A percentile compares a stretch with the other conserved stretches of the same genome.
Conservation (phyloP, 1,140 invertebrate genomes). For the Euura lappo region DNA sequence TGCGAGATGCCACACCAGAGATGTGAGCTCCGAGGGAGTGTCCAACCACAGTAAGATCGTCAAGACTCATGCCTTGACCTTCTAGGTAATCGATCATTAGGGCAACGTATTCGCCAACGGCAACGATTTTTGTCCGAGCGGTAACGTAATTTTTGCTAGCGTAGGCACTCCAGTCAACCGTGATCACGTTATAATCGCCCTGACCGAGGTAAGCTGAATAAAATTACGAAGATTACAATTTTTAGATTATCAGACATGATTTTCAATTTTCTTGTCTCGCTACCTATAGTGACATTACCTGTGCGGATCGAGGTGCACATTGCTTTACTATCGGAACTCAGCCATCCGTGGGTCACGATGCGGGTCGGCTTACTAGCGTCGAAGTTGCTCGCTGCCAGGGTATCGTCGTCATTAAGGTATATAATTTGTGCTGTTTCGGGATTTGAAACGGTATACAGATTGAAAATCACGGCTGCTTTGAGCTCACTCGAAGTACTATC, state of each 20-base stretch:
- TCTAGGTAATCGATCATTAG: constrained; percentile 51
- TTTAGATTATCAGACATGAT: too few species aligned
- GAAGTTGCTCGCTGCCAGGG: constrained; percentile 47
- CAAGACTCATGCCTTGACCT: constrained; percentile 36
- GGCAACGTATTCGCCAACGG: constrained; percentile 42
- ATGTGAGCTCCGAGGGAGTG: constrained; percentile 63
- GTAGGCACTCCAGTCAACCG: constrained; percentile 63
- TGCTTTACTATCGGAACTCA: constrained; percentile 46
- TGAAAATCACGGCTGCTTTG: too few species aligned
- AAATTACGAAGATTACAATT: too few species aligned
- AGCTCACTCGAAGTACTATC: too few species aligned
- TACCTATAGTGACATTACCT: background rate
- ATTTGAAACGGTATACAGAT: too few species aligned
- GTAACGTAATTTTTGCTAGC: constrained; percentile 48
- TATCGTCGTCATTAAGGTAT: background rate
- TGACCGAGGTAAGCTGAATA: constrained; percentile 38
- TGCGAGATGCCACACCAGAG: constrained; percentile 54
- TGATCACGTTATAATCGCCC: constrained; percentile 63
- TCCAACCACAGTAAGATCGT: constrained; percentile 56
- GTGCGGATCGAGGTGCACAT: background rate
- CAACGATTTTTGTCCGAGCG: constrained; percentile 39
- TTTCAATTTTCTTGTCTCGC: too few species aligned
- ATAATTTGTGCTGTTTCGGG: background rate
- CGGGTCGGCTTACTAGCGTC: constrained; percentile 61
- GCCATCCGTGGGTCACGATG: constrained; percentile 72